Evolutionary conservation across 2,797 vertebrate species (phyloP), one percentile per base, ranked within the genome.

Genomic region (Labeo calbasu): DNA sequence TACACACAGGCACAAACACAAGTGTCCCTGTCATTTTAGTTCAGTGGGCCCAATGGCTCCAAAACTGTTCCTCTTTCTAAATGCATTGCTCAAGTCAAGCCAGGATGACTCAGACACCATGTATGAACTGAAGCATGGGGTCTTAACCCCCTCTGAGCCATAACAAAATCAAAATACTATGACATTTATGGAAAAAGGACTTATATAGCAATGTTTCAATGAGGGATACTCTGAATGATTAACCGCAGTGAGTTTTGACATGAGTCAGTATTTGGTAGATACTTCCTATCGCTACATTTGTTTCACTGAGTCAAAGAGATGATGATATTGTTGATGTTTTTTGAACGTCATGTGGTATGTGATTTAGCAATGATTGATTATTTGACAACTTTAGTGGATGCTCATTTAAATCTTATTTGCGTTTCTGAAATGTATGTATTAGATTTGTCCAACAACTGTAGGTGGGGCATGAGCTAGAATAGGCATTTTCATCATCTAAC

Each of bases 51-150:
- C 86, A 92, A 89, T 81, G 86, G 91, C 90, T 82, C 89, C 69
- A 86, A 90, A 83, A 82, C 40, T 66, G 93, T 96, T 96, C 95
- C 95, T 94, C 94, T 95, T 95, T 95, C 92, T 94, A 90, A 91
- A 88, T 90, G 86, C 87, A 90, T 96, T 95, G 94, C 95, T 93
- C 91, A 95, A 95, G 93, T 86, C 85, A 84, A 59, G 79, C 32
- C 84, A 84, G 79, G 68, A 83, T 90, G 87, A 86, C 77, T 90
- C 79, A 88, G 15, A 83, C 77, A 82, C 75, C 76, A 76, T 75
- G 57, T 86, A 78, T 89, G 69, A 86, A 82, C 70, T 82, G 80
- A 81, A 83, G 59, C 36, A 73, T 71, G 57, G 43, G 71, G 72
- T 51, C 71, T 85, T 86, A 88, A 87, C 77, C 55, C 77, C 4